These are phyloP conservation scores for Antedon mediterranea DNA, from an alignment of 53 echinoderm and acorn worm species.

Conservation along the genomic window DNA sequence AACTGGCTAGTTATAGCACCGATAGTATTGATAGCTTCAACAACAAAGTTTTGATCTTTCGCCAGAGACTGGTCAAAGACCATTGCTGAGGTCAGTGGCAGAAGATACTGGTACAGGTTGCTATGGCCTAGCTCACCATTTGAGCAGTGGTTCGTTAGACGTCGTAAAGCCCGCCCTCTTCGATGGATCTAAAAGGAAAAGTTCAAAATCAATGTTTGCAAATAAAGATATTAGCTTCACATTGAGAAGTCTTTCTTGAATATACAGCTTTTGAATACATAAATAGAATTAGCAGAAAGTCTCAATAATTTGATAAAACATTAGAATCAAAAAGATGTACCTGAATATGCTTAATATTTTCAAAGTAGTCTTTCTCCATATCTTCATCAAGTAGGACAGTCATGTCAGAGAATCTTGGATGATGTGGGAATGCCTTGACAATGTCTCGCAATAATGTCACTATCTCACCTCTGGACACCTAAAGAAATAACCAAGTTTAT, in stretches of 20 bases:
- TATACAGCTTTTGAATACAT: too few species aligned
- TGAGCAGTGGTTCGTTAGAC: constrained; percentile 46
- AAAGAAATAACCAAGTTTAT: constrained; percentile 6
- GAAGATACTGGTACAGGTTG: constrained; percentile 54
- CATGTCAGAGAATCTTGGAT: constrained; percentile 47
- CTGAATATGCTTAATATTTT: constrained; percentile 95
- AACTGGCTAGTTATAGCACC: constrained; percentile 68
- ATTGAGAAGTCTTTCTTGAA: too few species aligned
- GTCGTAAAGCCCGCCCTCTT: constrained; percentile 65
- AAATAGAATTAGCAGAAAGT: too few species aligned
- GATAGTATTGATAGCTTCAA: constrained; percentile 66
- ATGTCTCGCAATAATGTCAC: constrained; percentile 46
- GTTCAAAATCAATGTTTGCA: not conserved
- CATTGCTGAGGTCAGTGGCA: constrained; percentile 61
- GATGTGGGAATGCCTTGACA: constrained; percentile 43
- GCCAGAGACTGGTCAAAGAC: constrained; percentile 60
- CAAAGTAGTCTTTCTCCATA: constrained; percentile 88
- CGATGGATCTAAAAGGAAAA: constrained; percentile 50
- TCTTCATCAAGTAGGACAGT: constrained; percentile 45
- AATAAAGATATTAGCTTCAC: too few species aligned
- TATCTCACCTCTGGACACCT: constrained; percentile 67
- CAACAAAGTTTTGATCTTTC: constrained; percentile 64
- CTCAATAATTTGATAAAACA: too few species aligned
- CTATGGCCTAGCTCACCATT: constrained; percentile 31
- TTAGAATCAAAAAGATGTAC: constrained; percentile 13